A percentile compares a stretch with the other conserved stretches of the same genome.
Conservation (phyloP, 2,888 invertebrate genomes). For the Harmothoe impar region DNA sequence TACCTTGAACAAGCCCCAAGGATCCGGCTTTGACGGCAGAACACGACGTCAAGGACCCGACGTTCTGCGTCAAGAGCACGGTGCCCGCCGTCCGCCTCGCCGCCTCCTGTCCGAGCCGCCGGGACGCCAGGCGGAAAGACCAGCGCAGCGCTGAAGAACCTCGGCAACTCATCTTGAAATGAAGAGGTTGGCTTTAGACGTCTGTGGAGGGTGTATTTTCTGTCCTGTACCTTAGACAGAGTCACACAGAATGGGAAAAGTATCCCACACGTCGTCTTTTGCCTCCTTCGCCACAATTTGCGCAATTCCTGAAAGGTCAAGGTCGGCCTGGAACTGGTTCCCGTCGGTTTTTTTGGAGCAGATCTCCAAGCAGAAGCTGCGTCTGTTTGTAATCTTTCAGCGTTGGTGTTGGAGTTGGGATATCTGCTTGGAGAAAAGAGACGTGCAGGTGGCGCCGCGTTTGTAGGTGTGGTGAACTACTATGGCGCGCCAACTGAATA, state of each 20-base stretch:
- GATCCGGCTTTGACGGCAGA: no score
- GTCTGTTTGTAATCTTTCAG: no score
- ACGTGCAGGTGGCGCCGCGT: no score
- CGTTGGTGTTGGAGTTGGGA: no score
- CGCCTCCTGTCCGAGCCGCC: not conserved
- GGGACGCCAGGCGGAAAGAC: not conserved
- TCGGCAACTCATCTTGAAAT: not conserved
- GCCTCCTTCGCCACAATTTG: not conserved
- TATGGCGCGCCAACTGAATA: no score
- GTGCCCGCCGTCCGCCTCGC: not conserved
- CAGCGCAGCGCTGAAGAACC: not conserved
- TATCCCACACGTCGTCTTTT: not conserved
- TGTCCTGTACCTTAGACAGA: no score
- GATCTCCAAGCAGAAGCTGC: constrained; percentile 1
- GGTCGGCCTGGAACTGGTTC: constrained; percentile 10
- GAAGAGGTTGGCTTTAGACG: not conserved
- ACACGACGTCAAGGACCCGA: no score
- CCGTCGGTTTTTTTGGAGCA: not conserved
- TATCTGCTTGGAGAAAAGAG: no score
- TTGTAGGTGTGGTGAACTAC: no score
- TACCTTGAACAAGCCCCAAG: no score
- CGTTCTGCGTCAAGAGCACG: no score
- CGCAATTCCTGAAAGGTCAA: not conserved
- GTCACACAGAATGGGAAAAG: not conserved
- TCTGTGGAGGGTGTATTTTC: no score